Base-by-base conservation (phyloP, 2,888 invertebrate species). In the Gortyna flavago region DNA sequence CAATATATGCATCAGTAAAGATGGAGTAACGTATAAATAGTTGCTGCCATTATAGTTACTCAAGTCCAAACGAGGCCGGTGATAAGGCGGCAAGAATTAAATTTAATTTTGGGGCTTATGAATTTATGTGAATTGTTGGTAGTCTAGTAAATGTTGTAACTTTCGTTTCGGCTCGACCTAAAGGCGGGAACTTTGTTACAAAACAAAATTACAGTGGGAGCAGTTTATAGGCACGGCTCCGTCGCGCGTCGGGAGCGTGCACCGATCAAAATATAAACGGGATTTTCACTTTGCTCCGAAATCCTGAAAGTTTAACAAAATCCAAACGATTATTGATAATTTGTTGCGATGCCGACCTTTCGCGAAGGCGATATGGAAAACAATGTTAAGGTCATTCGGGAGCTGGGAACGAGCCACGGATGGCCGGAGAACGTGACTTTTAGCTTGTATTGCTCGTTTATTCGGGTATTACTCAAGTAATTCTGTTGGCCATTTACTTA, bases 131-230 rank as follows among this genome's bases (percentile, higher is more conserved):
- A 92, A 93, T 92, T 91, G 93, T 92, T 91, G 92, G 89, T 85
- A 86, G 80, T 93, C 90, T 91, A 92, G 92, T 87, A 91, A 95
- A 94, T 91, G 93, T 90, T 89, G 85, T 92, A 95, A 94, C 92
- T 95, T 94, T 92, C 78, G 87, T 91, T 89, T 91, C 87, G 87
- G 88, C 90, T 90, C 90, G 89, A 90, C 89, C 89, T 90, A 90
- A 90, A 91, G 91, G 90, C 91, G 90, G 77, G 85, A 93, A 95
- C 90, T 94, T 94, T 91, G 90, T 90, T 91, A 89, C 91, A 89
- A 93, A 95, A 95, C 94, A 94, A 94, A 94, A 95, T 95, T 95
- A 94, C 92, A 93, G 91, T 92, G 90, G 91, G 89, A 90, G 89
- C 90, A 93, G 92, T 95, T 88, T 85, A 88, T 85, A 79, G 84